Base-by-base conservation (phyloP, 2,113 vertebrate genomes). In the Callipepla squamata region DNA sequence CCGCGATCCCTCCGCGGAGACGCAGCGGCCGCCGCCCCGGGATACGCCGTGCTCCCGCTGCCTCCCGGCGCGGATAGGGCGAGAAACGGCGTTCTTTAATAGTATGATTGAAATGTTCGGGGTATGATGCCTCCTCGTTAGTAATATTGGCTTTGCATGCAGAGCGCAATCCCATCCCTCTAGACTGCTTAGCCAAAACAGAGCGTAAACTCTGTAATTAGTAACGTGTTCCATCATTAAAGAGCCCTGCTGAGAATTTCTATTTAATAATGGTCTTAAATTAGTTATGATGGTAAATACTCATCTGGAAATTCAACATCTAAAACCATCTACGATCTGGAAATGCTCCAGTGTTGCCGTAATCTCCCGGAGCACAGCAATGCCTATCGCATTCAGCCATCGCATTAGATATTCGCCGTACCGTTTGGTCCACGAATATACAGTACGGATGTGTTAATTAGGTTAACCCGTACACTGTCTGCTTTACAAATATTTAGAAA, bases 251-350 rank as follows among this genome's bases (percentile, higher is more conserved):
- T 98, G 97, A 98, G 97, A 97, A 98, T 97, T 96, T 97, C 96
- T 96, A 97, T 97, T 97, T 96, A 97, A 98, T 97, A 97, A 98
- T 97, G 95, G 96, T 96, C 78, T 89, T 96, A 97, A 97, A 98
- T 98, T 97, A 98, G 97, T 98, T 97, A 97, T 96, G 97, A 97
- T 95, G 96, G 96, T 97, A 98, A 98, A 98, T 97, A 97, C 94
- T 96, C 96, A 94, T 97, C 96, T 97, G 97, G 93, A 97, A 98
- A 97, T 92, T 94, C 97, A 96, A 96, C 97, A 96, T 96, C 96
- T 90, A 94, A 97, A 98, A 96, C 96, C 96, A 92, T 92, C 93
- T 96, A 84, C 73, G 83, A 91, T 86, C 96, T 97, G 97, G 97
- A 98, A 97, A 84, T 73, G 95, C 95, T 98, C 97, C 98, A 97